A percentile compares a stretch with the other conserved stretches of the same genome.
Evolutionary conservation across 2,113 vertebrate species (phyloP).

Genomic region (Pteronura brasiliensis): DNA sequence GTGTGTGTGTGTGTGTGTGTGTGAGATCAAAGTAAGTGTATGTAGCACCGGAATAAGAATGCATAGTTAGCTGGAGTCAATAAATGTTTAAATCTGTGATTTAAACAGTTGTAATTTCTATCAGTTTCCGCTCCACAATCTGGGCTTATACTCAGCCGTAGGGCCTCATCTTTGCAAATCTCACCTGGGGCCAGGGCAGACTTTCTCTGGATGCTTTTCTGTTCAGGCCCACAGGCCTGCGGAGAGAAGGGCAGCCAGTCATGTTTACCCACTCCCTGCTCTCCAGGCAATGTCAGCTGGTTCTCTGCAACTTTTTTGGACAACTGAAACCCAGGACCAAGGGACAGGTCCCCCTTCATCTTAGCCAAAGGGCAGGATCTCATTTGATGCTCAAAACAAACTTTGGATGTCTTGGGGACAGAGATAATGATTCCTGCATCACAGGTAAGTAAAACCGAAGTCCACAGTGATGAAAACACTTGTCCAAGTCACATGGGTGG

Average conservation of each 20-base stretch:
- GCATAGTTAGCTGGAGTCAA: slow-evolving; percentile 74
- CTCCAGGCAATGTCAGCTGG: not conserved
- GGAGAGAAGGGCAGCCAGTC: not conserved
- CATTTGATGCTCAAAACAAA: not conserved
- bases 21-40: slow-evolving; percentile 73
- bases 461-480: not conserved
- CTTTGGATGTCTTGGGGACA: not conserved
- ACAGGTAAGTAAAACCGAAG: not conserved
- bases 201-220: not conserved
- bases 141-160: slow-evolving; percentile 45
- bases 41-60: slow-evolving; percentile 70
- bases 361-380: not conserved
- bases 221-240: not conserved
- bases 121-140: slow-evolving; percentile 68
- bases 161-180: slow-evolving; percentile 32
- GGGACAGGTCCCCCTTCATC: not conserved
- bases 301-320: not conserved
- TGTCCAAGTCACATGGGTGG: not conserved
- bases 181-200: not conserved
- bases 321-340: not conserved
- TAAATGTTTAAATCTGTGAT: slow-evolving; percentile 78
- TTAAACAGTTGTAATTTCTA: slow-evolving; percentile 71
- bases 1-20: slow-evolving; percentile 41
- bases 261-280: not conserved
- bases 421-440: not conserved